phyloP scores from a whole-genome alignment of 2,888 invertebrate genomes.

The Acanthosepion esculentum region DNA sequence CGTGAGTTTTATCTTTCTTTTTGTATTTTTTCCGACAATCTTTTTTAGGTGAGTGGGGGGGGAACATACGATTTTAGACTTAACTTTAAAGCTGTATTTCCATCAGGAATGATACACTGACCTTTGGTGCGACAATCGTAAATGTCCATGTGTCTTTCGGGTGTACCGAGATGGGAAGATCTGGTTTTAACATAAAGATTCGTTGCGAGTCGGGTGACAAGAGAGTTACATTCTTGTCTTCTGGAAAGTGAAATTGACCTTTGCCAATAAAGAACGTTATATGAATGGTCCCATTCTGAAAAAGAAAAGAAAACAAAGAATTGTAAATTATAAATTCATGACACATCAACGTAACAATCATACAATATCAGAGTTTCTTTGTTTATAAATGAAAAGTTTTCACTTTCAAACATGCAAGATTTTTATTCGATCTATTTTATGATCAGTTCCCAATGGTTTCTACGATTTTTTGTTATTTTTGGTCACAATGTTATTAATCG shows the following conservation, averaged over 20 bases:
- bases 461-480: too few relatives aligned
- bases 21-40: too few relatives aligned
- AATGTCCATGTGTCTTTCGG: constrained; percentile 68
- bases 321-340: neutral
- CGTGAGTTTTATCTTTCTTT: too few relatives aligned
- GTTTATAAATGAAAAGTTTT: too few relatives aligned
- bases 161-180: constrained; percentile 61
- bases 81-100: too few relatives aligned
- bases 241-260: constrained; percentile 51
- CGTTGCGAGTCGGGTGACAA: constrained; percentile 64
- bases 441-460: too few relatives aligned
- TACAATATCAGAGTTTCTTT: too few relatives aligned
- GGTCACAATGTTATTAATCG: too few relatives aligned
- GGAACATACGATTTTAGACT: too few relatives aligned
- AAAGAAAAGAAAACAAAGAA: constrained; percentile 38
- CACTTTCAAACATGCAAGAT: too few relatives aligned
- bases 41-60: too few relatives aligned
- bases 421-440: too few relatives aligned
- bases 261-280: constrained; percentile 67
- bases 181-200: constrained; percentile 71
- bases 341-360: neutral
- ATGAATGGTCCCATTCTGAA: constrained; percentile 76
- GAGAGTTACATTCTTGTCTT: constrained; percentile 56
- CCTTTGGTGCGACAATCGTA: constrained; percentile 69
- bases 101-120: constrained; percentile 51